phyloP scores from a whole-genome alignment of 1,140 invertebrate species.

The Mya arenaria region DNA sequence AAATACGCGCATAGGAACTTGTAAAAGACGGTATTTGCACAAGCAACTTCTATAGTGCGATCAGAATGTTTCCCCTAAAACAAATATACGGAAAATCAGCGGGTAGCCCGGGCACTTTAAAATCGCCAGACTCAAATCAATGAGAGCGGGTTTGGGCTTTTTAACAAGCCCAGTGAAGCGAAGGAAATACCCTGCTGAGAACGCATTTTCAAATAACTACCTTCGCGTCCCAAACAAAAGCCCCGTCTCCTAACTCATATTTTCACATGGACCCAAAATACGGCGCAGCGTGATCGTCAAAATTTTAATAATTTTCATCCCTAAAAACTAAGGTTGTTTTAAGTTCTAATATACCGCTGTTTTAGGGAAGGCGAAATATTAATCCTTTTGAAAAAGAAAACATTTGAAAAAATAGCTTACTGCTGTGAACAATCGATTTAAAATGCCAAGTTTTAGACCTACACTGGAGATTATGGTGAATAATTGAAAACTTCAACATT shows the following conservation, averaged over 20 bases:
- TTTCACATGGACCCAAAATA: constrained; percentile 45
- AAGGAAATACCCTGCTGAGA: background rate
- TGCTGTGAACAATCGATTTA: no score
- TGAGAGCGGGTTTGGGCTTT: constrained; percentile 1
- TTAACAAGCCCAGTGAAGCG: constrained; percentile 24
- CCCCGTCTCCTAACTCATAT: constrained; percentile 36
- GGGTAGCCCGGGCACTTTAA: constrained; percentile 22
- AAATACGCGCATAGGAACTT: background rate
- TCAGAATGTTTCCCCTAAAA: constrained; percentile 58
- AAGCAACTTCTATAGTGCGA: constrained; percentile 1
- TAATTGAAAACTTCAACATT: background rate
- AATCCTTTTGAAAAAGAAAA: no score
- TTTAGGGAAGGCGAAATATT: no score
- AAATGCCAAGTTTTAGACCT: no score
- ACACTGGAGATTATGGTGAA: no score
- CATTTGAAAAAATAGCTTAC: no score
- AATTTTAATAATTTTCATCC: constrained; percentile 37
- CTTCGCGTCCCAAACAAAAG: constrained; percentile 26
- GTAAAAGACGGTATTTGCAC: constrained; percentile 32
- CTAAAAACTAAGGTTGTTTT: no score
- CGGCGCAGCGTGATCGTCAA: constrained; percentile 4
- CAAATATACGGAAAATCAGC: constrained; percentile 46
- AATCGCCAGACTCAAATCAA: constrained; percentile 42
- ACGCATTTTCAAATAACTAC: constrained; percentile 42
- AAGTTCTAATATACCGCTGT: no score